Percentiles rank a stretch among this genome's conserved stretches.
Conservation (phyloP, 2,113 vertebrate species). For the Macaca fascicularis region T2T-MFA8v1.1 NC_088386.1:15617001-15617500, state of each 20-base stretch:
- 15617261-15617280: not conserved
- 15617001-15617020: constrained; percentile 17
- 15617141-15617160: not conserved
- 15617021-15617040: not conserved
- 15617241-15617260: not conserved
- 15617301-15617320: not conserved
- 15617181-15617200: not conserved
- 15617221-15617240: not conserved
- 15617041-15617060: not conserved
- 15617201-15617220: not conserved
- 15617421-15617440: not conserved
- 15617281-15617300: not conserved
- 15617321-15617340: not conserved
- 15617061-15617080: not conserved
- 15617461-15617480: not conserved
- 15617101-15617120: not conserved
- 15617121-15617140: not conserved
- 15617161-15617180: not conserved
- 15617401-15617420: not conserved
- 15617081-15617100: not conserved
- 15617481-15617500: not conserved
- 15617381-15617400: not conserved
- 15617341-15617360: not conserved
- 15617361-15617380: not conserved
- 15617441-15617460: not conserved